phyloP scores from a whole-genome alignment of 2,797 vertebrate species.

The Jordanella pulchra region DNA sequence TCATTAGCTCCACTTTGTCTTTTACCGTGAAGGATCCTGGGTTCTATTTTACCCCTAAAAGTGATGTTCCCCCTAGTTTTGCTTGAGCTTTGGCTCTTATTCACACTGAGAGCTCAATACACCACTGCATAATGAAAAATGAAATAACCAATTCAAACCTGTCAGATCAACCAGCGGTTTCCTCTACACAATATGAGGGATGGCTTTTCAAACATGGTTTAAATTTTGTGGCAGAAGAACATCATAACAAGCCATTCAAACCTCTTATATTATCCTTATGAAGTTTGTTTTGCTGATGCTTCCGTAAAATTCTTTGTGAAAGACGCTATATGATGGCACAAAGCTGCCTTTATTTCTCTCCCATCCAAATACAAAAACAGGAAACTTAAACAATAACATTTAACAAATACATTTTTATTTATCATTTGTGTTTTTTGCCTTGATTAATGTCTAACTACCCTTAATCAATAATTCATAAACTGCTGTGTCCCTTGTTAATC shows the following conservation, averaged over 20 bases:
- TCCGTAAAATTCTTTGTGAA: too few relatives aligned
- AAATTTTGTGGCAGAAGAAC: background rate
- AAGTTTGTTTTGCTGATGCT: too few relatives aligned
- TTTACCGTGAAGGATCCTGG: constrained; percentile 42
- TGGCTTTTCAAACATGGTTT: background rate
- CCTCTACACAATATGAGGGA: background rate
- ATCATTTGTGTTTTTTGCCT: background rate
- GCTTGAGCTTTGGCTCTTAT: constrained; percentile 17
- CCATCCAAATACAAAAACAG: background rate
- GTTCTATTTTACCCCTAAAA: constrained; percentile 41
- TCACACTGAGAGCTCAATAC: constrained; percentile 6
- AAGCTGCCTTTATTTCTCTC: too few relatives aligned
- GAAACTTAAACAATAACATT: background rate
- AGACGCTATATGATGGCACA: too few relatives aligned
- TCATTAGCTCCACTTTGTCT: constrained; percentile 65
- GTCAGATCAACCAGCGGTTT: constrained; percentile 20
- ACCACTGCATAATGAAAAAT: constrained; percentile 9
- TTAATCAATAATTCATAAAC: background rate
- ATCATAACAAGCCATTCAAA: background rate
- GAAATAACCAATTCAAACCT: constrained; percentile 6
- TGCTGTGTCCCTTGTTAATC: background rate
- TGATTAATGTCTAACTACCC: background rate
- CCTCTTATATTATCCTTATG: background rate
- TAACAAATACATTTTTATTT: too few relatives aligned
- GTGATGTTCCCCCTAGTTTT: constrained; percentile 40